phyloP scores from a whole-genome alignment of 2,113 vertebrate genomes.

The Rhinolophus ferrumequinum region DNA sequence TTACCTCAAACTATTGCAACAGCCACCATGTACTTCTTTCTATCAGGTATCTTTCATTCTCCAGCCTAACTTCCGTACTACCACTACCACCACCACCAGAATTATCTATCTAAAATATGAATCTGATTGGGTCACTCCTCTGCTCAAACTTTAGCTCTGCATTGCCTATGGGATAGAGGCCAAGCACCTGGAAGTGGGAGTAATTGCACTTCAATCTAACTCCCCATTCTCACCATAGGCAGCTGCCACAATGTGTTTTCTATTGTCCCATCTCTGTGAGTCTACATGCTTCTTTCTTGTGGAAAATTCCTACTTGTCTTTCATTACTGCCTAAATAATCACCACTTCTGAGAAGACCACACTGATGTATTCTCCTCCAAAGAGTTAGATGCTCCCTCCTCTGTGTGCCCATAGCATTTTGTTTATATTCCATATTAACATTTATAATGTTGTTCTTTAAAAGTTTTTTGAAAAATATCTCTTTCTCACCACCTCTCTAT shows the following conservation, averaged over 20 bases:
- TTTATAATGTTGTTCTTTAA: not conserved
- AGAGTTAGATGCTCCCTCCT: not conserved
- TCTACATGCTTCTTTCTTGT: not conserved
- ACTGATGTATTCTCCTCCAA: not conserved
- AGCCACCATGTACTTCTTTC: not conserved
- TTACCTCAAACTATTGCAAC: not conserved
- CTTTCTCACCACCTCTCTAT: not conserved
- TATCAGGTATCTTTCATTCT: not conserved
- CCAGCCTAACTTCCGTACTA: not conserved
- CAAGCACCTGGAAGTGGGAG: not conserved
- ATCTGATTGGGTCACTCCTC: not conserved
- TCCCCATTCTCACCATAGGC: not conserved
- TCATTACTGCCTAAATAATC: not conserved
- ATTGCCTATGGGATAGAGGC: not conserved
- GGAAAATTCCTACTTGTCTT: not conserved
- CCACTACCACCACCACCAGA: not conserved
- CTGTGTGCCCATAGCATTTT: not conserved
- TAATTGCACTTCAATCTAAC: not conserved
- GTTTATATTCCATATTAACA: constrained; percentile 8
- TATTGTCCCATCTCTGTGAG: not conserved
- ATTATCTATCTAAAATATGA: not conserved
- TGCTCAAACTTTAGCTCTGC: not conserved
- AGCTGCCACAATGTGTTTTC: not conserved
- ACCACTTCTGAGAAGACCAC: not conserved
- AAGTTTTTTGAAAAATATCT: not conserved